A percentile compares a stretch with the other conserved stretches of the same genome.
Evolutionary conservation across 2,113 vertebrate genomes (phyloP).

Genomic region (Manacus vitellinus): DNA sequence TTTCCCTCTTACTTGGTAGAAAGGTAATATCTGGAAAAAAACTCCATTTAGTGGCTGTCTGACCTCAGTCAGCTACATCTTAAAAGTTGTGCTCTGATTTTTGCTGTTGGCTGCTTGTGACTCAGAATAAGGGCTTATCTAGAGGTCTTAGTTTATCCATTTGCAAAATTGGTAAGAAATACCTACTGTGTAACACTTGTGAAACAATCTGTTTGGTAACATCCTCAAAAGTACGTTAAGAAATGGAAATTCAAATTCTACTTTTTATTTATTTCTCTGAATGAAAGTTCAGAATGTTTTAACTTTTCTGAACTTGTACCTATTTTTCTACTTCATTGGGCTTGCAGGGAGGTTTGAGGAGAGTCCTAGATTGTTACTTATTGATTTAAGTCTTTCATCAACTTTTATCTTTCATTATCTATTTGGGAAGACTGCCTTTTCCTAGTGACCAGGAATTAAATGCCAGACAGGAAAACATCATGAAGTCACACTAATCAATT

Average conservation of each 20-base stretch:
- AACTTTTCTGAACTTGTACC: not conserved
- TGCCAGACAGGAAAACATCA: not conserved
- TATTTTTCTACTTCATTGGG: not conserved
- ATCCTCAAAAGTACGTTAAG: not conserved
- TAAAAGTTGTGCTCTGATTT: not conserved
- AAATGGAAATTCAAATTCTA: not conserved
- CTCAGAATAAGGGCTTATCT: not conserved
- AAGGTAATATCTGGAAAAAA: not conserved
- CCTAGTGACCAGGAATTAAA: constrained; percentile 1
- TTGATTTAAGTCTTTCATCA: constrained; percentile 4
- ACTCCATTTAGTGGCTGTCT: not conserved
- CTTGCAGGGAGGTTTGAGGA: not conserved
- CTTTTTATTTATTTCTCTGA: not conserved
- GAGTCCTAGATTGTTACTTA: not conserved
- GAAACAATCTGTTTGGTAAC: not conserved
- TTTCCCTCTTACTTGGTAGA: not conserved
- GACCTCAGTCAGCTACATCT: not conserved
- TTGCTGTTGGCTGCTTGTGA: not conserved
- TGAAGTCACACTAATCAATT: not conserved
- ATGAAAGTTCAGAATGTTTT: not conserved
- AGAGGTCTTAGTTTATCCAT: not conserved
- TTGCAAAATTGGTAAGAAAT: not conserved
- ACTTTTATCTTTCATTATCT: constrained; percentile 18
- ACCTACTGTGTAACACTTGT: not conserved
- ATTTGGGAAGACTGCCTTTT: not conserved